phyloP scores from a whole-genome alignment of 1,140 invertebrate species.

The Drusus annulatus region DNA sequence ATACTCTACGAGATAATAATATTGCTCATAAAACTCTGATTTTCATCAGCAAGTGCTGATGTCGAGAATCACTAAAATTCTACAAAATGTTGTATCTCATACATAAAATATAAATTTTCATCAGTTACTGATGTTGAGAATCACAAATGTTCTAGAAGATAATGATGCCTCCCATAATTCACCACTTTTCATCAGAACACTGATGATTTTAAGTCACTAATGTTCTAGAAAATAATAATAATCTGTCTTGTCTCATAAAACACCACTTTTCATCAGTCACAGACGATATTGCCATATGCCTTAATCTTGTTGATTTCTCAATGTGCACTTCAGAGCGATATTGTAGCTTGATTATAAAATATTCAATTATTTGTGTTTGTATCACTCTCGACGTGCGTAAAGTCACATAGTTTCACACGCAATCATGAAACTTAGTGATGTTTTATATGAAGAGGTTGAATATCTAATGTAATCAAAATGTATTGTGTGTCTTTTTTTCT shows the following conservation, averaged over 20 bases:
- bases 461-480: background rate
- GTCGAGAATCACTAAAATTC: background rate
- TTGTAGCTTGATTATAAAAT: constrained; percentile 22
- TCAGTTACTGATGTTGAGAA: too few species aligned
- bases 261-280: constrained; percentile 4
- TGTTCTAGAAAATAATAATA: too few species aligned
- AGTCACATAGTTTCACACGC: background rate
- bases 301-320: constrained; percentile 43
- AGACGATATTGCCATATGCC: constrained; percentile 54
- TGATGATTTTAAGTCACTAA: too few species aligned
- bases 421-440: too few species aligned
- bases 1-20: too few species aligned
- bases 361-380: constrained; percentile 18
- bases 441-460: too few species aligned
- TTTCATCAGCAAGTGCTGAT: background rate
- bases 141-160: too few species aligned
- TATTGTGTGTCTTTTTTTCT: constrained; percentile 18
- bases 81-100: too few species aligned
- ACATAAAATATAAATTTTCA: too few species aligned
- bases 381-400: background rate
- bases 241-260: constrained; percentile 1
- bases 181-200: constrained; percentile 4
- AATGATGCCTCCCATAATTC: background rate
- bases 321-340: constrained; percentile 23
- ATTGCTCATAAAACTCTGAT: too few species aligned